These are phyloP conservation scores for Hycleus cichorii DNA, from an alignment of 1,140 invertebrate genomes.

Conservation along the genomic window DNA sequence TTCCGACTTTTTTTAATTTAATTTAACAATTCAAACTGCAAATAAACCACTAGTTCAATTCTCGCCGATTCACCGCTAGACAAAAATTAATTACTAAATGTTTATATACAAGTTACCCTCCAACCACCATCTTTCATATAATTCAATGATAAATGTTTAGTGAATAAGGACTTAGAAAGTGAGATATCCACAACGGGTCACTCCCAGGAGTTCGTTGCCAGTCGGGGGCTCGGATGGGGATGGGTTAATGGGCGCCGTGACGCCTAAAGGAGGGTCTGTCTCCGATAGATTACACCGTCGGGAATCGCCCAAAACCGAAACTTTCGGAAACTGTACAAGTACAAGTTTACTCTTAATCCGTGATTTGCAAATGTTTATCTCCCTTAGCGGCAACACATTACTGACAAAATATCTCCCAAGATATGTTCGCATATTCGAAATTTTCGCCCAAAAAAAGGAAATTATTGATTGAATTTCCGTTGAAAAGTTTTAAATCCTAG, in stretches of 20 bases:
- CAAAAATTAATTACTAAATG: too few relatives aligned
- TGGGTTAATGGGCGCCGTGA: slow-evolving; percentile 26
- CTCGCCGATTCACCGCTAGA: too few relatives aligned
- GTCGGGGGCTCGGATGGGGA: not conserved
- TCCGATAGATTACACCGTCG: slow-evolving; percentile 37
- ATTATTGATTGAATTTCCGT: too few relatives aligned
- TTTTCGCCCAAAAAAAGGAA: too few relatives aligned
- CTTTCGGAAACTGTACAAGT: slow-evolving; percentile 24
- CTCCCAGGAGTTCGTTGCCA: slow-evolving; percentile 18
- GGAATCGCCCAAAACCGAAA: slow-evolving; percentile 18
- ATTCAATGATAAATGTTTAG: too few relatives aligned
- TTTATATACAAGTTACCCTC: too few relatives aligned
- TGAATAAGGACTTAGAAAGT: too few relatives aligned
- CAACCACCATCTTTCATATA: too few relatives aligned
- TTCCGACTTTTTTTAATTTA: slow-evolving; percentile 4
- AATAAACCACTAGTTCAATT: too few relatives aligned
- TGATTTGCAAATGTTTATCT: slow-evolving; percentile 34
- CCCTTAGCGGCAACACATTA: slow-evolving; percentile 20
- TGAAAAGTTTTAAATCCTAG: too few relatives aligned
- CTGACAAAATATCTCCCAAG: not conserved
- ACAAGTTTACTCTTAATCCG: slow-evolving; percentile 30
- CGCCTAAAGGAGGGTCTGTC: slow-evolving; percentile 23
- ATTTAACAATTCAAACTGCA: not conserved
- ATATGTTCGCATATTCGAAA: too few relatives aligned
- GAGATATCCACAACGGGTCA: slow-evolving; percentile 13